Conservation (phyloP, 2,797 vertebrate species). For the Podargus strigoides region DNA sequence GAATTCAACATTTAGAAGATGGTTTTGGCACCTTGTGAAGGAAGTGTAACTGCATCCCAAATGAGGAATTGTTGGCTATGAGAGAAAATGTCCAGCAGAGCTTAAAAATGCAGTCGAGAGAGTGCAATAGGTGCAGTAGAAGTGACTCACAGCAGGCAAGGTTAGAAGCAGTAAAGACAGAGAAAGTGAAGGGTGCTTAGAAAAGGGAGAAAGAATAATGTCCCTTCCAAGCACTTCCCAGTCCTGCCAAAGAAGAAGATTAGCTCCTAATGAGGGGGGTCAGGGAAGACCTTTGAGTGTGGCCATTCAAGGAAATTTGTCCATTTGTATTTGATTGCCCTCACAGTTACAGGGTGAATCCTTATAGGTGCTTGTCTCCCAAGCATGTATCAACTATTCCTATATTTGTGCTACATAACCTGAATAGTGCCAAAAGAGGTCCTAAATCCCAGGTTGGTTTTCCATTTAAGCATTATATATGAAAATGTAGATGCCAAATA, state of each 20-base stretch:
- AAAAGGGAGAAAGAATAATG: background rate
- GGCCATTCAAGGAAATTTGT: background rate
- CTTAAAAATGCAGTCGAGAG: background rate
- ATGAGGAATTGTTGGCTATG: background rate
- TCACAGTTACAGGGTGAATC: background rate
- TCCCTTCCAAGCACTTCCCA: background rate
- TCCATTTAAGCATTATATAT: background rate
- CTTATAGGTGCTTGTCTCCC: background rate
- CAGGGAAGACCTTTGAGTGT: background rate
- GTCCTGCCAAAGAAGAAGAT: background rate
- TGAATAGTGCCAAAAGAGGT: background rate
- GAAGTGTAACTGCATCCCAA: background rate
- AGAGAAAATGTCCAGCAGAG: background rate
- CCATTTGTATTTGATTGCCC: background rate
- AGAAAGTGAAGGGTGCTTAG: background rate
- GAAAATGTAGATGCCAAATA: background rate
- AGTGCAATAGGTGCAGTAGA: background rate
- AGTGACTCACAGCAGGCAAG: background rate
- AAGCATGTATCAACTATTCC: accelerated
- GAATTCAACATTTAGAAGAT: background rate
- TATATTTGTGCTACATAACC: background rate
- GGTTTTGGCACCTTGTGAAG: background rate
- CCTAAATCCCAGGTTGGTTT: background rate
- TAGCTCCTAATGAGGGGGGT: background rate
- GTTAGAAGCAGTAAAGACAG: background rate